phyloP scores from a whole-genome alignment of 2,888 invertebrate species.

The Caenorhabditis macrosperma region DNA sequence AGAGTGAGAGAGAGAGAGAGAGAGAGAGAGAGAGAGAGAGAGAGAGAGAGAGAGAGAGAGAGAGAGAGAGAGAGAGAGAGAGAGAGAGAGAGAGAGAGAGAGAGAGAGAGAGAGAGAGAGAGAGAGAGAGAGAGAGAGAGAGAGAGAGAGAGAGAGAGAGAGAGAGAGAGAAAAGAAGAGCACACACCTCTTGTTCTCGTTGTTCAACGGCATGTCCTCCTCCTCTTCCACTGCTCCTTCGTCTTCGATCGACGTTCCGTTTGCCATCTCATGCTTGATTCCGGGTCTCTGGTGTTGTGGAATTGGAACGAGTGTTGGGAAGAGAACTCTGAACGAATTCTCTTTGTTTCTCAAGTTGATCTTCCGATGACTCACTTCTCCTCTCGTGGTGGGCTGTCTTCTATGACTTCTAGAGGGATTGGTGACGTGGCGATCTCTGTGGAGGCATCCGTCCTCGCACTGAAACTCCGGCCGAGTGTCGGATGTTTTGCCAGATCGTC shows the following conservation, averaged over 20 bases:
- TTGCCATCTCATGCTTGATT: slow-evolving; percentile 11
- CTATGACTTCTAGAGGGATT: not conserved
- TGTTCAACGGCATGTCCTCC: slow-evolving; percentile 7
- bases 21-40: no score
- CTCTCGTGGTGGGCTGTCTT: not conserved
- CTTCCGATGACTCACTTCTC: slow-evolving; percentile 6
- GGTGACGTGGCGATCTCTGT: slow-evolving; percentile 9
- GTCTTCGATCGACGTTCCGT: not conserved
- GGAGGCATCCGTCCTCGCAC: not conserved
- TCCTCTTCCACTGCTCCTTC: slow-evolving; percentile 30
- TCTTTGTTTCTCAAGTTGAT: no score
- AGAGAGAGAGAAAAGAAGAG: not conserved
- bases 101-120: no score
- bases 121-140: no score
- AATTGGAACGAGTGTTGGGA: not conserved
- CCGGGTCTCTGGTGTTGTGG: slow-evolving; percentile 1
- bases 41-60: no score
- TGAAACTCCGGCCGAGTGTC: slow-evolving; percentile 16
- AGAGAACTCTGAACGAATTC: not conserved
- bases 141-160: no score
- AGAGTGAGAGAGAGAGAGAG: no score
- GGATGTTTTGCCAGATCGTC: slow-evolving; percentile 63
- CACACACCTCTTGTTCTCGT: not conserved
- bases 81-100: no score
- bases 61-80: no score